A percentile compares a stretch with the other conserved stretches of the same genome.
phyloP scores from a whole-genome alignment of 2,113 vertebrate species.

The Cavia porcellus region DNA sequence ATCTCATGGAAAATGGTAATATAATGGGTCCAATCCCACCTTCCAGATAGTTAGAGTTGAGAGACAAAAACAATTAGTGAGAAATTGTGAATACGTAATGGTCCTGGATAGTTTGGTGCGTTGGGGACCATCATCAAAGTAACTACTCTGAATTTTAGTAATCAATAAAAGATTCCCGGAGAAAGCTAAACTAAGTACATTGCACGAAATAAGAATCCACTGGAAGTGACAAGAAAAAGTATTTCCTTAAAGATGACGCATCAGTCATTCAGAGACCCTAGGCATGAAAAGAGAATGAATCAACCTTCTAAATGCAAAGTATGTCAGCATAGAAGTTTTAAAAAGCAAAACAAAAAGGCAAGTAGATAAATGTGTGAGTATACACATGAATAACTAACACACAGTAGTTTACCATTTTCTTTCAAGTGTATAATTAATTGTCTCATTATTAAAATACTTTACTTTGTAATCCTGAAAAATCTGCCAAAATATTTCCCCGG shows the following conservation, averaged over 20 bases:
- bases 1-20: not conserved
- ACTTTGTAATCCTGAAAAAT: slow-evolving; percentile 35
- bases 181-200: slow-evolving; percentile 4
- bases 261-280: not conserved
- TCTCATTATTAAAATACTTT: not conserved
- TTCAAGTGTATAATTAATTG: slow-evolving; percentile 3
- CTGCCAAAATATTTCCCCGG: not conserved
- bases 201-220: not conserved
- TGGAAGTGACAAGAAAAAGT: not conserved
- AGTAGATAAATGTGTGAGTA: not conserved
- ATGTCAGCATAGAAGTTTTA: not conserved
- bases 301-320: not conserved
- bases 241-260: not conserved
- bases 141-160: not conserved
- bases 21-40: not conserved
- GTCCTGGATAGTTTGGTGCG: not conserved
- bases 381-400: not conserved
- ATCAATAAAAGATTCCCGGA: not conserved
- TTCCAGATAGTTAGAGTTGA: not conserved
- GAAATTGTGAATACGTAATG: not conserved
- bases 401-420: not conserved
- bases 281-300: not conserved
- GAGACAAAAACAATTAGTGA: not conserved
- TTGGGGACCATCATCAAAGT: not conserved
- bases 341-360: not conserved